Conservation (phyloP, 2,797 vertebrate species). For the Cheirogaleus major region DNA sequence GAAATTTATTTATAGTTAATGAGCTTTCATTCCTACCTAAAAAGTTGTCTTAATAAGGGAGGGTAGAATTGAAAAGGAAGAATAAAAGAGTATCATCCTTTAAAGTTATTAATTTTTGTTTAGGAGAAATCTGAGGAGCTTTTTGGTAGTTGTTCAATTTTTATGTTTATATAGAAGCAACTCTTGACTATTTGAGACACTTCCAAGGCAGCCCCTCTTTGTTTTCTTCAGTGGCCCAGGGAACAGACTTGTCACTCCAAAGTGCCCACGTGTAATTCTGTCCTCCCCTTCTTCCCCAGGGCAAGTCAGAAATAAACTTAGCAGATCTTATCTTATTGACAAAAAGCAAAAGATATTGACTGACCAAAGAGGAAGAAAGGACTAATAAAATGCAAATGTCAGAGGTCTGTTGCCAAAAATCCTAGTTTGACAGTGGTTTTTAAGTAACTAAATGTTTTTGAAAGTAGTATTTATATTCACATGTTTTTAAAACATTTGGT, state of each 20-base stretch:
- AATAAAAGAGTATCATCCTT: neutral
- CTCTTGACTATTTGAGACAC: constrained; percentile 85
- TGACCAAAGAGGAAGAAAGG: constrained; percentile 82
- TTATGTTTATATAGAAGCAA: constrained; percentile 82
- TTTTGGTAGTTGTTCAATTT: constrained; percentile 57
- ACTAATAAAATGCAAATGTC: constrained; percentile 47
- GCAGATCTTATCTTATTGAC: constrained; percentile 88
- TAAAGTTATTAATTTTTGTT: neutral
- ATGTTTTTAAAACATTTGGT: constrained; percentile 20
- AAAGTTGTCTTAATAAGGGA: neutral
- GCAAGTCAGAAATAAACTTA: constrained; percentile 92
- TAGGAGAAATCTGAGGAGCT: constrained; percentile 61
- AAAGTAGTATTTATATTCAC: constrained; percentile 23
- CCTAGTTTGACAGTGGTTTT: neutral
- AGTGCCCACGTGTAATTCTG: constrained; percentile 80
- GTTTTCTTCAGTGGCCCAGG: constrained; percentile 82
- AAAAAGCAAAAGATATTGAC: constrained; percentile 80
- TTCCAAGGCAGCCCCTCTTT: constrained; percentile 83
- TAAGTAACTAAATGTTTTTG: neutral
- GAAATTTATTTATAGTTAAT: neutral
- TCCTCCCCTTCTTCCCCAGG: constrained; percentile 84
- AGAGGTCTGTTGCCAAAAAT: neutral
- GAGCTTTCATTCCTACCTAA: constrained; percentile 2
- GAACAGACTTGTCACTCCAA: constrained; percentile 87
- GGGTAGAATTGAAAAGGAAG: neutral